Base-by-base conservation (phyloP, 1,140 invertebrate species). In the Papilio xuthus region DNA sequence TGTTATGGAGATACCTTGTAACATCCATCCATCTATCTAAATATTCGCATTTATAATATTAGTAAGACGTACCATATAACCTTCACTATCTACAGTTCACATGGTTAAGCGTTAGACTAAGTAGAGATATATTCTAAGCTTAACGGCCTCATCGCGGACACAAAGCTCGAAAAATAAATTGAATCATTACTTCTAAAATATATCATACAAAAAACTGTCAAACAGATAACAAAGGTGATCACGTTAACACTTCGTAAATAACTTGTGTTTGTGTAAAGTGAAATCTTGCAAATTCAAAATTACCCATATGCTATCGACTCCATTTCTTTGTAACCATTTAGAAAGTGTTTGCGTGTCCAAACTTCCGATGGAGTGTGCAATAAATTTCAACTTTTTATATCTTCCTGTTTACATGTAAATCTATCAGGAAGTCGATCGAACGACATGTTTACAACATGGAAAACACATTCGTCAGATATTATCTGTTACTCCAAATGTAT, bases 341-440 rank as follows among this genome's bases (percentile, higher is more conserved):
- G 60, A 67, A 67, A 67, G 60, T 67, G 60, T 28, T 67, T 67
- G 60, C 60, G 60, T 67, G 60, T 67, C 60, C 60, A 28, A 67
- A 67, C 60, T 67, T 67, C 60, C 60, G 60, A 67, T 32, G 60
- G 60, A 67, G 60, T 32, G 10, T 28, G 26, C 18, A 71, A 71
- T 71, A 71, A 71, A 71, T 71, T 71, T 42, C 69, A 71, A 71
- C 69, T 71, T 42, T 42, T 71, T 37, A 71, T 42, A 20, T 67
- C 60, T 71, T 71, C 69, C 69, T 71, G 69, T 71, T 71, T 71
- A 71, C 69, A 71, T 42, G 20, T 67, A 71, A 42, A 71, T 71
- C 37, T 71, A 37, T 71, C 26, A 67, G 60, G 26, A 28, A 67
- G 1, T 67, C 60, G 60, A 67, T 67, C 26, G 60, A 32, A 67